Percentiles rank a stretch among this genome's conserved stretches.
phyloP scores from a whole-genome alignment of 2,113 vertebrate genomes.

The Sialia sialis region DNA sequence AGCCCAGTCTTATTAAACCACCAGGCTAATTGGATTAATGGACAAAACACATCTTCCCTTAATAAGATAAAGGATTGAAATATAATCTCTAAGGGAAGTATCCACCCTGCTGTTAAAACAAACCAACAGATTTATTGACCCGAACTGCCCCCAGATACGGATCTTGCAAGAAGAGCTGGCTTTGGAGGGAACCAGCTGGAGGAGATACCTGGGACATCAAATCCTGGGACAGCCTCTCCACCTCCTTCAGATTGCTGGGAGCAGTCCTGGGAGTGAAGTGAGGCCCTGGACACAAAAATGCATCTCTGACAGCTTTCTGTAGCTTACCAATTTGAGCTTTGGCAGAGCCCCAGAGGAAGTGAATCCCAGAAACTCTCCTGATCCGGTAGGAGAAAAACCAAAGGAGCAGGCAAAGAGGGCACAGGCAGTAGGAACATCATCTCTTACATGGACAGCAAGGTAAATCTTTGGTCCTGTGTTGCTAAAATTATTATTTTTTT shows the following conservation, averaged over 20 bases:
- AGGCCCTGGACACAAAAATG: not conserved
- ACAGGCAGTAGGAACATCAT: not conserved
- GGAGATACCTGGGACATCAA: not conserved
- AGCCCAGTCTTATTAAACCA: not conserved
- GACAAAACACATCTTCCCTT: slow-evolving; percentile 54
- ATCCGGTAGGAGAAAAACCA: not conserved
- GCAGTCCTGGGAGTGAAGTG: not conserved
- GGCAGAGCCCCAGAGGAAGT: not conserved
- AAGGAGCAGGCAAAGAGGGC: not conserved
- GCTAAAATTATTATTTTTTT: not conserved
- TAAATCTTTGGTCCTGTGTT: not conserved
- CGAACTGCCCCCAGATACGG: not conserved
- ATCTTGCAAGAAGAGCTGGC: not conserved
- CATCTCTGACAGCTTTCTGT: not conserved
- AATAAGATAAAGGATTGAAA: slow-evolving; percentile 33
- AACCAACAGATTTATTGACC: not conserved
- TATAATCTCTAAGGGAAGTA: not conserved
- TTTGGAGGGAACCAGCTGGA: not conserved
- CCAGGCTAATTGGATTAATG: slow-evolving; percentile 39
- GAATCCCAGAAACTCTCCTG: not conserved
- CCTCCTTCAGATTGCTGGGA: not conserved
- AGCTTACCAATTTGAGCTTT: not conserved
- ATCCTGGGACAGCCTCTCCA: not conserved
- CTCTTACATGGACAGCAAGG: not conserved
- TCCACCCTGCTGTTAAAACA: slow-evolving; percentile 9